Percentiles rank a stretch among this genome's conserved stretches.
phyloP scores from a whole-genome alignment of 2,113 vertebrate species.

The Pao palembangensis region DNA sequence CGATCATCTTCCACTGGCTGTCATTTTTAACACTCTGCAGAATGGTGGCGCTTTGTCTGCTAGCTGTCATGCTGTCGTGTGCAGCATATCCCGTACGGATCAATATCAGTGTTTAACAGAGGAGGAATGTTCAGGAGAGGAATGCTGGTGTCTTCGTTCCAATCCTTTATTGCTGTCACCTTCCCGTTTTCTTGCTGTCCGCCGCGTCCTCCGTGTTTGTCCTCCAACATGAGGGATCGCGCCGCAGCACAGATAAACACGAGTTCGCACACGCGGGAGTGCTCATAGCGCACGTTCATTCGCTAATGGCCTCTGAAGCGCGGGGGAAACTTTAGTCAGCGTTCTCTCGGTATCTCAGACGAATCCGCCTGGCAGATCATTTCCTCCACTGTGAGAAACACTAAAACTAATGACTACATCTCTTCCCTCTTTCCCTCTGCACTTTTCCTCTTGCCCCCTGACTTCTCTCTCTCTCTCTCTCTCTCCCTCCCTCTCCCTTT shows the following conservation, averaged over 20 bases:
- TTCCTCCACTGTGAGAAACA: conserved; percentile 28
- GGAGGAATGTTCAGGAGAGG: conserved; percentile 37
- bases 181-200: conserved; percentile 10
- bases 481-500: conserved; percentile 2
- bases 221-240: conserved; percentile 20
- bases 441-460: conserved; percentile 11
- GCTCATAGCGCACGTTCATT: conserved; percentile 2
- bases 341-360: conserved; percentile 14
- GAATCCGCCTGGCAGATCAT: conserved; percentile 37
- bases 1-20: too few relatives aligned
- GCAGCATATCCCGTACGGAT: too few relatives aligned
- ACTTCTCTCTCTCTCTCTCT: neutral
- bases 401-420: conserved; percentile 54
- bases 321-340: conserved; percentile 22
- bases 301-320: neutral
- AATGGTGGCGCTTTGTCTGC: too few relatives aligned
- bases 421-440: conserved; percentile 19
- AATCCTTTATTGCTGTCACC: conserved; percentile 13
- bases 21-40: too few relatives aligned
- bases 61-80: too few relatives aligned
- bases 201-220: conserved; percentile 36
- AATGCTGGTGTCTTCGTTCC: conserved; percentile 22
- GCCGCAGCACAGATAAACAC: conserved; percentile 12
- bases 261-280: conserved; percentile 5
- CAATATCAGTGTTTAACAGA: neutral